Evolutionary conservation across 2,888 invertebrate species (phyloP).

Genomic region (Rhaphigaster nebulosa): DNA sequence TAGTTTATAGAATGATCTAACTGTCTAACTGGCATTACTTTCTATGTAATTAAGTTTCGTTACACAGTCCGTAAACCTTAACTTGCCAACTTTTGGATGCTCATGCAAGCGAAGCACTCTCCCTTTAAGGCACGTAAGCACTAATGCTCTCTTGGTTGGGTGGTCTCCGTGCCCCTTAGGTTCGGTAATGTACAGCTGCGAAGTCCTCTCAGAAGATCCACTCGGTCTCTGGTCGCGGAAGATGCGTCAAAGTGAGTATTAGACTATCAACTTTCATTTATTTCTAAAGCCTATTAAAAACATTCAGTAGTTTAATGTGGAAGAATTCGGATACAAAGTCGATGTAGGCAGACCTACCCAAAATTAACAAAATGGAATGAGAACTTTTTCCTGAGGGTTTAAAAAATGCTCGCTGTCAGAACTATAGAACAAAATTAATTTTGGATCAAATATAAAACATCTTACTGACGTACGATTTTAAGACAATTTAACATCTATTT

Average conservation of each 20-base stretch:
- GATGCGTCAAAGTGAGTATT: not conserved
- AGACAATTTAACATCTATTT: no score
- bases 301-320: no score
- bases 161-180: not conserved
- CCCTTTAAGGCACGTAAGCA: not conserved
- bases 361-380: no score
- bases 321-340: no score
- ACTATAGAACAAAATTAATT: no score
- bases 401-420: no score
- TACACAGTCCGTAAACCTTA: not conserved
- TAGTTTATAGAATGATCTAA: not conserved
- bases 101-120: not conserved
- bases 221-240: not conserved
- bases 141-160: not conserved
- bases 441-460: no score
- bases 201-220: not conserved
- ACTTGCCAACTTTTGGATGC: not conserved
- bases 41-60: not conserved
- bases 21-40: not conserved
- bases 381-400: no score
- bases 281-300: not conserved
- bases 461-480: no score
- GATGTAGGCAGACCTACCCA: no score
- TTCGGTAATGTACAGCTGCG: not conserved
- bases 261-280: not conserved